These are phyloP conservation scores for Hybos culiciformis DNA, from an alignment of 2,888 invertebrate species.

Conservation along the genomic window DNA sequence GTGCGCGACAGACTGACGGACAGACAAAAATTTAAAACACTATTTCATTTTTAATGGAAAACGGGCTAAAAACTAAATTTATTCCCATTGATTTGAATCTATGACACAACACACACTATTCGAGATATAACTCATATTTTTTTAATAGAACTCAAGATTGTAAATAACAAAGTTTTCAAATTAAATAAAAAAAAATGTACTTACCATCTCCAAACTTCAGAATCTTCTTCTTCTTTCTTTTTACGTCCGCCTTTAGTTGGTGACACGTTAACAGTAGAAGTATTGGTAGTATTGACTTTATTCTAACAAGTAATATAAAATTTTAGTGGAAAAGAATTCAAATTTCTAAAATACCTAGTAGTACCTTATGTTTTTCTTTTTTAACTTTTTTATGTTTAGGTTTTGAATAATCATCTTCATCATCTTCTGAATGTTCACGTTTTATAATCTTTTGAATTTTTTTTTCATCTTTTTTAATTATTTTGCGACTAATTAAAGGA, in stretches of 20 bases:
- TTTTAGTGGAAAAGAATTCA: conserved; percentile 9
- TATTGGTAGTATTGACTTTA: conserved; percentile 10
- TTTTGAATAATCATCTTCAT: conserved; percentile 44
- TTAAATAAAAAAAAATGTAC: conserved; percentile 19
- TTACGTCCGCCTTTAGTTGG: conserved; percentile 48
- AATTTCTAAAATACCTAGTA: neutral
- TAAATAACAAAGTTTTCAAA: too few species aligned
- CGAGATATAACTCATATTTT: too few species aligned
- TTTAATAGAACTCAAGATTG: too few species aligned
- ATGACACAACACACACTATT: too few species aligned
- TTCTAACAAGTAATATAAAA: conserved; percentile 21
- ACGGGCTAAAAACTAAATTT: too few species aligned
- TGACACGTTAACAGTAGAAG: conserved; percentile 22
- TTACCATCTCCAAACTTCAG: conserved; percentile 87
- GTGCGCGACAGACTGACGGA: too few species aligned
- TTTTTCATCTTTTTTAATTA: conserved; percentile 44
- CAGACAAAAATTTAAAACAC: too few species aligned
- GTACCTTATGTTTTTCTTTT: conserved; percentile 27
- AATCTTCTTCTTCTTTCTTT: conserved; percentile 68
- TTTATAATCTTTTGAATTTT: conserved; percentile 29
- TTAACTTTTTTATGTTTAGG: conserved; percentile 42
- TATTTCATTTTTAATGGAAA: too few species aligned
- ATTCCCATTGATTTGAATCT: too few species aligned
- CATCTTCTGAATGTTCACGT: conserved; percentile 41
- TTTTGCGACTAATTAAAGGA: conserved; percentile 53